A percentile compares a stretch with the other conserved stretches of the same genome.
phyloP scores from a whole-genome alignment of 2,113 vertebrate genomes.

The Pristiophorus japonicus region DNA sequence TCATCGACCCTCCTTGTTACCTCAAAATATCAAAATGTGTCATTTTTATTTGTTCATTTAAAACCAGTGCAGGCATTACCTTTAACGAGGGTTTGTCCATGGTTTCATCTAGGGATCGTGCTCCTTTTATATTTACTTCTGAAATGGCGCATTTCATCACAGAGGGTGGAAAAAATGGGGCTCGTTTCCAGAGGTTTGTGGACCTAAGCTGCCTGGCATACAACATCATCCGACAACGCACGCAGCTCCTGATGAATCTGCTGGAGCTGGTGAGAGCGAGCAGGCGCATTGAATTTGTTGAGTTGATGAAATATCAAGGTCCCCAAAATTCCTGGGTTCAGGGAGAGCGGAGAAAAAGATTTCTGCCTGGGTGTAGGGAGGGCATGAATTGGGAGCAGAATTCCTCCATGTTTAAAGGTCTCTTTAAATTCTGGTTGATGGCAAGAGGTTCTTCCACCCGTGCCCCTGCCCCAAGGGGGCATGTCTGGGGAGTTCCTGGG shows the following conservation, averaged over 20 bases:
- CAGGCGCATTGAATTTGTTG: no score
- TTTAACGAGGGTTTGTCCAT: not conserved
- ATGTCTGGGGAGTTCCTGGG: no score
- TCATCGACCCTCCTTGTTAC: no score
- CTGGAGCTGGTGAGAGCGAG: conserved; percentile 75
- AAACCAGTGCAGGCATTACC: not conserved
- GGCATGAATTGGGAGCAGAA: not conserved
- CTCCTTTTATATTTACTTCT: conserved; percentile 82
- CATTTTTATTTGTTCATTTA: not conserved
- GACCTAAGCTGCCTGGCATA: conserved; percentile 81
- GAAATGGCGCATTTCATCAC: conserved; percentile 91
- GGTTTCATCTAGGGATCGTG: conserved; percentile 61
- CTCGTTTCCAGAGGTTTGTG: conserved; percentile 75
- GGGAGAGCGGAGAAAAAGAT: not conserved
- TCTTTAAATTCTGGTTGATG: not conserved
- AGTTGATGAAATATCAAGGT: not conserved
- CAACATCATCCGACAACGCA: conserved; percentile 69
- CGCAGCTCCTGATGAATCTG: conserved; percentile 67
- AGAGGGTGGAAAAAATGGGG: conserved; percentile 68
- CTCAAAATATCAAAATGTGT: not conserved
- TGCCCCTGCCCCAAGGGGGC: not conserved
- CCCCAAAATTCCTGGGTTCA: not conserved
- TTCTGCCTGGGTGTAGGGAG: not conserved
- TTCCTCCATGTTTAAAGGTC: not conserved
- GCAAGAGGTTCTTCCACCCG: not conserved